A percentile compares a stretch with the other conserved stretches of the same genome.
These are phyloP conservation scores for Hoplostethus mediterraneus DNA, from an alignment of 2,797 vertebrate species.

Conservation along the genomic window DNA sequence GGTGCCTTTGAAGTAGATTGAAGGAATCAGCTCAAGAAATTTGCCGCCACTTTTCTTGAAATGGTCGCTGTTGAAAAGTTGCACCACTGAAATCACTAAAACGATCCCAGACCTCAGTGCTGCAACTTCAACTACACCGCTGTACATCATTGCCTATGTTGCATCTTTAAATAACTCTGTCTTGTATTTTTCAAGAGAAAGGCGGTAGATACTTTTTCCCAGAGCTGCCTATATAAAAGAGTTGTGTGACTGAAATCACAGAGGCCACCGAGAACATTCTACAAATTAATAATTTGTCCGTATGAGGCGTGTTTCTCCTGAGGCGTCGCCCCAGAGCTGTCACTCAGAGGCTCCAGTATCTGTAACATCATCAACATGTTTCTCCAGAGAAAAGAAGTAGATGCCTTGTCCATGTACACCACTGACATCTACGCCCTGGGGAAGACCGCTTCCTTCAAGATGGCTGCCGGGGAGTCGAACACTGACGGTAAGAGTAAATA, in stretches of 20 bases:
- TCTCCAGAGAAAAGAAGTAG: slow-evolving; percentile 85
- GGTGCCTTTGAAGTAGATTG: no score
- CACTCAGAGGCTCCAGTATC: neutral
- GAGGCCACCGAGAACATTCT: neutral
- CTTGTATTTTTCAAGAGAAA: neutral
- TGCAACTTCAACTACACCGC: no score
- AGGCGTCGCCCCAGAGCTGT: neutral
- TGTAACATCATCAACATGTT: neutral
- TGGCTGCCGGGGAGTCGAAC: slow-evolving; percentile 89
- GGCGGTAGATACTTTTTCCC: no score
- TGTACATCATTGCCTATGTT: no score
- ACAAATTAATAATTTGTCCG: neutral
- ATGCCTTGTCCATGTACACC: slow-evolving; percentile 88
- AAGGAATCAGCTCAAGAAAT: no score
- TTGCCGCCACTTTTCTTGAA: no score
- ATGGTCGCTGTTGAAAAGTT: no score
- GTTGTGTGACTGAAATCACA: no score
- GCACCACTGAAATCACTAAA: no score
- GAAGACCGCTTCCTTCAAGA: slow-evolving; percentile 86
- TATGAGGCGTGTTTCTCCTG: neutral
- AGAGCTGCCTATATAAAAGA: no score
- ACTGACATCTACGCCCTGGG: slow-evolving; percentile 86
- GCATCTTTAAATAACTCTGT: no score
- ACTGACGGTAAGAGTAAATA: slow-evolving; percentile 82
- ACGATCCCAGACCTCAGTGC: no score